Conservation (phyloP, 2,888 invertebrate species). For the Marasmarcha lunaedactyla region DNA sequence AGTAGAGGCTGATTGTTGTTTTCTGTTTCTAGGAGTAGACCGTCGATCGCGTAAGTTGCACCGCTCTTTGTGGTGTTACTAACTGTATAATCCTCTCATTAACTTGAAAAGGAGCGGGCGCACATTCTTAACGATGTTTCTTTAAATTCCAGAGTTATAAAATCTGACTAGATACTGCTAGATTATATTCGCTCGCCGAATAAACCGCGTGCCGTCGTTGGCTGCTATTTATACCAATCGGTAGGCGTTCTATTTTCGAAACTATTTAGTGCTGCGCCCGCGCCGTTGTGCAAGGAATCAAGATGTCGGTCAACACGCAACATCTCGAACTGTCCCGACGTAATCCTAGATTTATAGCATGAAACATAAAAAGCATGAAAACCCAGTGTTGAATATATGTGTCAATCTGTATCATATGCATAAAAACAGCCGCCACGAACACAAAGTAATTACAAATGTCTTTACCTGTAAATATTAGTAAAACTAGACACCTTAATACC, state of each 20-base stretch:
- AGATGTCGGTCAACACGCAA: slow-evolving; percentile 54
- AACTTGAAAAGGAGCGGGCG: slow-evolving; percentile 52
- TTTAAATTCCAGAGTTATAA: slow-evolving; percentile 30
- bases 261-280: slow-evolving; percentile 42
- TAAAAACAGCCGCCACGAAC: slow-evolving; percentile 20
- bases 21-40: slow-evolving; percentile 72
- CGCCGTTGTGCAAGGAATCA: slow-evolving; percentile 43
- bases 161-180: slow-evolving; percentile 37
- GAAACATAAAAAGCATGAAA: slow-evolving; percentile 41
- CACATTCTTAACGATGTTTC: slow-evolving; percentile 24
- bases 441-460: slow-evolving; percentile 21
- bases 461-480: slow-evolving; percentile 12
- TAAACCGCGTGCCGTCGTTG: slow-evolving; percentile 29
- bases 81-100: slow-evolving; percentile 51
- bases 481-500: slow-evolving; percentile 19
- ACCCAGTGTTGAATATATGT: slow-evolving; percentile 27
- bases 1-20: slow-evolving; percentile 67
- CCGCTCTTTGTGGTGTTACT: slow-evolving; percentile 70
- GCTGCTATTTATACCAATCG: slow-evolving; percentile 46
- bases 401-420: slow-evolving; percentile 26
- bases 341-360: slow-evolving; percentile 41
- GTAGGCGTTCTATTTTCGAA: slow-evolving; percentile 56
- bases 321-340: slow-evolving; percentile 28
- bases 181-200: slow-evolving; percentile 24
- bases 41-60: slow-evolving; percentile 71